Evolutionary conservation across 1,140 invertebrate genomes (phyloP).

Genomic region (Drosophila pallidifrons): DNA sequence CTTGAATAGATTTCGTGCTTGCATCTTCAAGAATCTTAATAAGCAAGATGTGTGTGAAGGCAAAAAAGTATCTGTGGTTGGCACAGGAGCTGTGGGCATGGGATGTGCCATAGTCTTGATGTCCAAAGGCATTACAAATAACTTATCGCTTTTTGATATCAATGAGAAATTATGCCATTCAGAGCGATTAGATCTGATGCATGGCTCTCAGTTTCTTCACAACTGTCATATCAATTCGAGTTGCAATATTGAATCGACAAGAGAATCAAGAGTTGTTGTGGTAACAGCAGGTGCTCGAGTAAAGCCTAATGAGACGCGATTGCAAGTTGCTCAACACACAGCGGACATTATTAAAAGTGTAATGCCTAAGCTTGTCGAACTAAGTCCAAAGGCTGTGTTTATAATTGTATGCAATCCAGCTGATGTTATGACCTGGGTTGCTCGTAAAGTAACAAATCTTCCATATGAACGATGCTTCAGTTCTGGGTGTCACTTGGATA

Average conservation of each 20-base stretch:
- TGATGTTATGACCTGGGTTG: conserved; percentile 94
- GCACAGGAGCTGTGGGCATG: conserved; percentile 43
- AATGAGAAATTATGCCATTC: conserved; percentile 9
- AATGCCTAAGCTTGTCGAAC: conserved; percentile 91
- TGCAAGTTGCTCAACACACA: conserved; percentile 92
- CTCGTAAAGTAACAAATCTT: conserved; percentile 94
- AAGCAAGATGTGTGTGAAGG: conserved; percentile 9
- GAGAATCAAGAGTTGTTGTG: conserved; percentile 91
- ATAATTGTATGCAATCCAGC: conserved; percentile 95
- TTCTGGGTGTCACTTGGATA: conserved; percentile 95
- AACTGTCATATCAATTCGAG: conserved; percentile 20
- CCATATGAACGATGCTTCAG: conserved; percentile 93
- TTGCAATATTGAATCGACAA: conserved; percentile 89
- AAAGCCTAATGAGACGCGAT: conserved; percentile 91
- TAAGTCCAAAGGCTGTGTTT: conserved; percentile 93
- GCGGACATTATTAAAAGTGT: conserved; percentile 93
- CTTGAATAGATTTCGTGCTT: conserved; percentile 18
- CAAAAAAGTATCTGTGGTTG: conserved; percentile 47
- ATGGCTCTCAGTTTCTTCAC: conserved; percentile 40
- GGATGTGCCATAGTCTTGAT: conserved; percentile 19
- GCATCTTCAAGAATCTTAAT: conserved; percentile 16
- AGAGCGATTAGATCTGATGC: conserved; percentile 38
- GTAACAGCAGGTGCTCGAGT: conserved; percentile 93
- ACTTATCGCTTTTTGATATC: conserved; percentile 24
- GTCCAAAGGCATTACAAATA: conserved; percentile 30